Conservation (phyloP, 2,888 invertebrate genomes). For the Leucania comma region DNA sequence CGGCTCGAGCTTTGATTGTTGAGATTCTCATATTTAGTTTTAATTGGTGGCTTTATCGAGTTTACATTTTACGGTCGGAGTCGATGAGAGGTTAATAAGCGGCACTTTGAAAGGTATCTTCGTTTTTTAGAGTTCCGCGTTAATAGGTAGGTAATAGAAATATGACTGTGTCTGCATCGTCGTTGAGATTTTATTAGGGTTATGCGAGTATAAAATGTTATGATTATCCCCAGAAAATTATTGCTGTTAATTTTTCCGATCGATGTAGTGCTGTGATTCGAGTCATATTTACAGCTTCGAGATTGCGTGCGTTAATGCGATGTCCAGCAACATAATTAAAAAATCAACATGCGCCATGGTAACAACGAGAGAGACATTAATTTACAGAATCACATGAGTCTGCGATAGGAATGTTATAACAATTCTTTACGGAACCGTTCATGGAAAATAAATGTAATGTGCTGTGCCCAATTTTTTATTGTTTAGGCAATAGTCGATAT, state of each 20-base stretch:
- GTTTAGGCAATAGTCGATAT: slow-evolving; percentile 89
- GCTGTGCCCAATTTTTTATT: slow-evolving; percentile 90
- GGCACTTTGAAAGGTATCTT: slow-evolving; percentile 89
- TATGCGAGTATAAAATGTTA: slow-evolving; percentile 71
- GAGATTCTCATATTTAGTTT: slow-evolving; percentile 91
- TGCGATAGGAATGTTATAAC: slow-evolving; percentile 79
- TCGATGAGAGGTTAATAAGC: slow-evolving; percentile 91
- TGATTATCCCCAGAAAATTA: slow-evolving; percentile 59
- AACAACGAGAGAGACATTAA: slow-evolving; percentile 63
- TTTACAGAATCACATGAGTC: slow-evolving; percentile 70
- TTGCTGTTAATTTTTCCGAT: slow-evolving; percentile 58
- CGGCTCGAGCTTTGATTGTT: slow-evolving; percentile 90
- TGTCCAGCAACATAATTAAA: slow-evolving; percentile 55
- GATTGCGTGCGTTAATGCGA: slow-evolving; percentile 41
- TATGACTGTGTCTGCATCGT: slow-evolving; percentile 80
- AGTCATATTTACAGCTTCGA: slow-evolving; percentile 42
- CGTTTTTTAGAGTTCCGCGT: slow-evolving; percentile 88
- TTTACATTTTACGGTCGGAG: slow-evolving; percentile 91
- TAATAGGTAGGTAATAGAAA: slow-evolving; percentile 82
- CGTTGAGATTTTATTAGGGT: slow-evolving; percentile 80
- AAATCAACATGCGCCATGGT: slow-evolving; percentile 62
- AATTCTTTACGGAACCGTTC: slow-evolving; percentile 88
- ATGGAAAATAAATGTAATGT: slow-evolving; percentile 87
- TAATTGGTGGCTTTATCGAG: slow-evolving; percentile 91
- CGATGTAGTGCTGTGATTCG: slow-evolving; percentile 48